Base-by-base conservation (phyloP, 1,140 invertebrate species). In the Apis cerana region DNA sequence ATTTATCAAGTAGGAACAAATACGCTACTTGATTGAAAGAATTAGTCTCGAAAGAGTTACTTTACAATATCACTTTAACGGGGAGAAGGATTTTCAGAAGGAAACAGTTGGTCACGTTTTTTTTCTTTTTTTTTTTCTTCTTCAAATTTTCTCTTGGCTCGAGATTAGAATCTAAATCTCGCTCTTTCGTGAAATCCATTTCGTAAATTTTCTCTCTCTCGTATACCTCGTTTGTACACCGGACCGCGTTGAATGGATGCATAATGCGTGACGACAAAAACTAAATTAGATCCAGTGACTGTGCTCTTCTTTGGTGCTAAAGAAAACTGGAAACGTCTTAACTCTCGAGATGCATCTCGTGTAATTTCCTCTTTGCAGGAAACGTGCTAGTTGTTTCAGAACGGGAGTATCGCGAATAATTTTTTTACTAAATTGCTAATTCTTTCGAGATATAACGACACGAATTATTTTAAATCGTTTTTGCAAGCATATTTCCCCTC, bases 201-300 rank as follows among this genome's bases (percentile, higher is more conserved):
- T 64, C 58, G 54, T 74, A 82, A 72, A 72, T 83, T 83, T 67
- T 56, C 77, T 77, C 54, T 43, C 33, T 43, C 33, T 43, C 62
- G 54, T 67, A 43, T 77, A 84, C 21, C 50, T 54, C 21, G 68
- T 19, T 70, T 11, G n/a, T 52, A 15, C 17, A 43, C 68, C 19
- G 54, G 68, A 71, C 23, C 52, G 23, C 86, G 84, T 85, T 77
- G 85, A 86, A 88, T 78, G 80, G 84, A 82, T 83, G 87, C 75
- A 82, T 82, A 83, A 78, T 62, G 80, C 80, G 77, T 86, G 75
- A 80, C 82, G 71, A 79, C 81, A 85, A 83, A 90, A 88, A 86
- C 72, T 75, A 81, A 90, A 90, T 90, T 88, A 88, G 76, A 82
- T 86, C 58, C 78, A 54, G 52, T 33, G n/a, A 61, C 59, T 15